These are phyloP conservation scores for Bubalus kerabau DNA, from an alignment of 2,113 vertebrate genomes.

Conservation along the genomic window DNA sequence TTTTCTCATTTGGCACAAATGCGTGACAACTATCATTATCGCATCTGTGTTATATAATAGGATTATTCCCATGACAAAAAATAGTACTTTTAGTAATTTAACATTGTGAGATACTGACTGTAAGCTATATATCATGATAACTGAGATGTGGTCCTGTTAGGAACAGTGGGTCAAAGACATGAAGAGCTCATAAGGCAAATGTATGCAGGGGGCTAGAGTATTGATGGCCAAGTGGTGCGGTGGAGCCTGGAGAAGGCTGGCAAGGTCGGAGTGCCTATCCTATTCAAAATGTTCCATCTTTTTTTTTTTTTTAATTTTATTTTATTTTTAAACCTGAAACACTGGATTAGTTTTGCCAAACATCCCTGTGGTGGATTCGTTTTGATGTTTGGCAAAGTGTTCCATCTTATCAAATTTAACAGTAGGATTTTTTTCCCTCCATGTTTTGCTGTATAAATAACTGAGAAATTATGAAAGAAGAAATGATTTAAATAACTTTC, in stretches of 20 bases:
- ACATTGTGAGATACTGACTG: neutral
- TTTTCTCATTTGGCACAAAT: neutral
- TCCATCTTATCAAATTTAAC: neutral
- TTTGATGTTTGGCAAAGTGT: neutral
- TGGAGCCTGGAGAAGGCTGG: neutral
- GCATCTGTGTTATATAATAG: neutral
- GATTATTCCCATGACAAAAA: neutral
- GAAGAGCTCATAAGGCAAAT: neutral
- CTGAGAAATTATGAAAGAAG: neutral
- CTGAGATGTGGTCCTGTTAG: neutral
- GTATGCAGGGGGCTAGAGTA: rapidly evolving
- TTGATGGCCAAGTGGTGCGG: rapidly evolving
- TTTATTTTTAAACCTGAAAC: too few species aligned
- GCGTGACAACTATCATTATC: neutral
- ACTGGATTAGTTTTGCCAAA: too few species aligned
- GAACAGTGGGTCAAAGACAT: neutral
- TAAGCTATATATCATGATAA: neutral
- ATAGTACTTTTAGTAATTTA: neutral
- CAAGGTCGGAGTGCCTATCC: neutral
- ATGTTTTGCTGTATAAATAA: neutral
- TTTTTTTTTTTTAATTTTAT: too few species aligned
- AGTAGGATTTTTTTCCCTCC: neutral
- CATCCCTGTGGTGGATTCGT: too few species aligned
- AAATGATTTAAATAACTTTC: neutral
- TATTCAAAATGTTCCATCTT: neutral